Base-by-base conservation (phyloP, 2,113 vertebrate species). In the Vanacampus margaritifer region DNA sequence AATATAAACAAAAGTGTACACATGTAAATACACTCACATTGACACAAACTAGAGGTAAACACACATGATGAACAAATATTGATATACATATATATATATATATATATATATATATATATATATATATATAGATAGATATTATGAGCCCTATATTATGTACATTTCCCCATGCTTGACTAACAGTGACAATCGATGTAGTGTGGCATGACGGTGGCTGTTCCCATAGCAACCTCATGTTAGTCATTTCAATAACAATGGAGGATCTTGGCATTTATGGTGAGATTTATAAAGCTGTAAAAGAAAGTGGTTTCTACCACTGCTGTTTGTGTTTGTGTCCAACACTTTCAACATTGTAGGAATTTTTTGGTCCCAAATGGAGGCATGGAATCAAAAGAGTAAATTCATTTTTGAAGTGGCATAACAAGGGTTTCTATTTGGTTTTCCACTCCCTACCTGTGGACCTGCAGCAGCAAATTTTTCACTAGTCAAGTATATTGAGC, bases 211-310 rank as follows among this genome's bases (percentile, higher is more conserved):
- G 68, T 46, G 62, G 66, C 61, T 0, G 69, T 87, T 84, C 8
- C 88, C 82, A 86, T 86, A 84, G 82, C 36, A 14, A 88, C 76
- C 69, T 39, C 3, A 11, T 81, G 81, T 80, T 80, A 78, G 72
- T 81, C 74, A 82, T 87, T 84, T 74, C 76, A 78, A 79, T 61
- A 87, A 85, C 86, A 88, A 85, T 78, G 79, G 56, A 72, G 74
- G 80, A 75, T 71, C 64, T 50, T 71, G 64, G 75, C 86, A 80
- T 86, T 81, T 86, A 79, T 69, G 69, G 76, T 75, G 69, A 83
- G 84, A 90, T 88, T 88, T 87, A 84, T 79, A 72, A 60, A 64
- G 64, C 77, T 68, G 41, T 53, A 74, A 41, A 68, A 76, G 54
- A 61, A 81, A 72, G 57, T 63, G 75, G 37, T 65, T 54, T 74